Base-by-base conservation (phyloP, 2,113 vertebrate genomes). In the Elaphurus davidianus region DNA sequence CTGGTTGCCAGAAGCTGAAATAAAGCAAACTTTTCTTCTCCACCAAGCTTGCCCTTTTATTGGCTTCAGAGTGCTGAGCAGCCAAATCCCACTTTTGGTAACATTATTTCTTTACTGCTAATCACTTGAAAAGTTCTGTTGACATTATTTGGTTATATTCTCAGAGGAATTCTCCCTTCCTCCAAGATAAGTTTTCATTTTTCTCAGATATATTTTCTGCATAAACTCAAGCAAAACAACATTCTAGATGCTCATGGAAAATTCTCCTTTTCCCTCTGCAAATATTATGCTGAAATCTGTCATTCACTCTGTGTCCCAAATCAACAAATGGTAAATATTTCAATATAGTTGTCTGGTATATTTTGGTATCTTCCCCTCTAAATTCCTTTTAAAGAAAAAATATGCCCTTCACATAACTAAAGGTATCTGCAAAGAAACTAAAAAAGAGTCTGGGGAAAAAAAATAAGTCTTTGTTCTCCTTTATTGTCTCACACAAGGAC, bases 301-400 rank as follows among this genome's bases (percentile, higher is more conserved):
- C 97, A 98, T 98, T 98, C 93, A 98, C 71, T 96, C 52, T 94
- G 93, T 95, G 89, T 97, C 97, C 93, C 98, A 97, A 96, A 98
- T 98, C 97, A 98, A 98, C 96, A 98, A 98, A 98, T 98, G 96
- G 97, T 98, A 98, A 98, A 98, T 98, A 98, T 98, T 98, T 98
- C 87, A 98, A 97, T 97, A 98, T 96, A 98, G 96, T 98, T 97
- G 95, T 97, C 95, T 97, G 93, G 52, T 95, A 95, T 98, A 97
- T 98, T 98, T 98, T 97, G 91, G 93, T 91, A 90, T 62, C 79
- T 97, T 93, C 71, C 45, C 92, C 62, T 96, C 93, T 93, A 97
- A 97, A 95, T 98, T 97, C 86, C 62, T 94, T 97, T 98, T 97
- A 94, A 97, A 93, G 54, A 90, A 95, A 95, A 94, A 95, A 21